Evolutionary conservation across 2,888 invertebrate genomes (phyloP).

Genomic region (Ferdinandea cuprea): DNA sequence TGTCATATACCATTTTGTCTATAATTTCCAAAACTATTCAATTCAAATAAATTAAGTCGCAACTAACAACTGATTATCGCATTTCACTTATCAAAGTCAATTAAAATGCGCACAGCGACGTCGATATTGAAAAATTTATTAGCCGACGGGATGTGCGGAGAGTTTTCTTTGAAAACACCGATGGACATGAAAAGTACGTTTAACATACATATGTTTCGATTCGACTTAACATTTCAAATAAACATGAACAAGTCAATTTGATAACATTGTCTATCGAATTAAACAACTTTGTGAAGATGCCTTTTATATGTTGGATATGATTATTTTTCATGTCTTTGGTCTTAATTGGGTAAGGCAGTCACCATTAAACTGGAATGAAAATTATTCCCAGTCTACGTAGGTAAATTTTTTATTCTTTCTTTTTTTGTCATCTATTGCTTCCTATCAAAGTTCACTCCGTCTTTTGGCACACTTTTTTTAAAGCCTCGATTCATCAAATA

Average conservation of each 20-base stretch:
- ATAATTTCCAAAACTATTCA: neutral
- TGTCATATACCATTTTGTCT: neutral
- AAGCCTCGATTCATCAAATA: conserved; percentile 11
- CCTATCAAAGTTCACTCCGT: neutral
- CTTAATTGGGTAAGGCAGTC: too few species aligned
- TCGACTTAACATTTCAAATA: neutral
- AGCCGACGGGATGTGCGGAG: conserved; percentile 9
- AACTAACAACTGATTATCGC: conserved; percentile 33
- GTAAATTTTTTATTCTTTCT: too few species aligned
- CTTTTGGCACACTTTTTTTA: neutral
- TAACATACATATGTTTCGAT: neutral
- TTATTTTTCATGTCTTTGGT: too few species aligned
- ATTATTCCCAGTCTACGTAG: too few species aligned
- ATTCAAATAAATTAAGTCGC: conserved; percentile 40
- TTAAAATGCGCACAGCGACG: conserved; percentile 51
- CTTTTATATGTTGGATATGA: neutral
- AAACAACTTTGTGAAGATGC: neutral
- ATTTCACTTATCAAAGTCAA: conserved; percentile 59
- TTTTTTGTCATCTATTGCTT: neutral
- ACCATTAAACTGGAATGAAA: too few species aligned
- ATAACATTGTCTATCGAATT: conserved; percentile 4
- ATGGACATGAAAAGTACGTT: neutral
- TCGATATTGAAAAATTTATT: conserved; percentile 58
- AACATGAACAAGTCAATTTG: conserved; percentile 1
- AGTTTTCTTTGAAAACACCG: conserved; percentile 10